A percentile compares a stretch with the other conserved stretches of the same genome.
Evolutionary conservation across 2,797 vertebrate species (phyloP).

Genomic region (Microchirus variegatus): DNA sequence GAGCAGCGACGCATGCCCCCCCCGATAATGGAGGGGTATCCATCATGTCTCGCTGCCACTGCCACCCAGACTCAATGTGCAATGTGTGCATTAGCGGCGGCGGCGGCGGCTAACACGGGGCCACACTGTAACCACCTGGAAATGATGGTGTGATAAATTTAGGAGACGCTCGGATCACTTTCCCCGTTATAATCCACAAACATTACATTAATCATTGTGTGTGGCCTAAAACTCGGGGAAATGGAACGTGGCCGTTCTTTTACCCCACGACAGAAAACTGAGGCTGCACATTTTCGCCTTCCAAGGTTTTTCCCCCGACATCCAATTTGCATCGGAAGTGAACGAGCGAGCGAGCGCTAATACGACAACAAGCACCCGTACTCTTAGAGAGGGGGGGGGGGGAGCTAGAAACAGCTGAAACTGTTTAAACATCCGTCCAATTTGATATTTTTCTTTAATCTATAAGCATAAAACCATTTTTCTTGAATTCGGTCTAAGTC

Average conservation of each 20-base stretch:
- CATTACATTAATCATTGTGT: slow-evolving; percentile 32
- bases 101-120: slow-evolving; percentile 20
- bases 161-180: slow-evolving; percentile 19
- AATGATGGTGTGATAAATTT: slow-evolving; percentile 38
- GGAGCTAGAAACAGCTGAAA: too few species aligned
- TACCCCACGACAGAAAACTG: not conserved
- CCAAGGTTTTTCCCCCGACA: slow-evolving; percentile 8
- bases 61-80: slow-evolving; percentile 34
- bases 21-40: slow-evolving; percentile 74
- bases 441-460: slow-evolving; percentile 54
- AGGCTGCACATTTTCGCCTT: slow-evolving; percentile 5
- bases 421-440: slow-evolving; percentile 29
- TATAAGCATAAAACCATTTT: slow-evolving; percentile 30
- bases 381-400: too few species aligned
- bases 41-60: slow-evolving; percentile 60
- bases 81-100: slow-evolving; percentile 1
- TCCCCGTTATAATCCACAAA: slow-evolving; percentile 43
- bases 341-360: slow-evolving; percentile 8
- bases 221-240: slow-evolving; percentile 3
- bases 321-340: slow-evolving; percentile 16
- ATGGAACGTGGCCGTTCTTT: not conserved
- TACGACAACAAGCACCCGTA: slow-evolving; percentile 33
- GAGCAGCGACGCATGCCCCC: slow-evolving; percentile 53
- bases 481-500: slow-evolving; percentile 58
- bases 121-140: slow-evolving; percentile 38